phyloP scores from a whole-genome alignment of 1,140 invertebrate species.

The Ceratoteleas bidentatus region DNA sequence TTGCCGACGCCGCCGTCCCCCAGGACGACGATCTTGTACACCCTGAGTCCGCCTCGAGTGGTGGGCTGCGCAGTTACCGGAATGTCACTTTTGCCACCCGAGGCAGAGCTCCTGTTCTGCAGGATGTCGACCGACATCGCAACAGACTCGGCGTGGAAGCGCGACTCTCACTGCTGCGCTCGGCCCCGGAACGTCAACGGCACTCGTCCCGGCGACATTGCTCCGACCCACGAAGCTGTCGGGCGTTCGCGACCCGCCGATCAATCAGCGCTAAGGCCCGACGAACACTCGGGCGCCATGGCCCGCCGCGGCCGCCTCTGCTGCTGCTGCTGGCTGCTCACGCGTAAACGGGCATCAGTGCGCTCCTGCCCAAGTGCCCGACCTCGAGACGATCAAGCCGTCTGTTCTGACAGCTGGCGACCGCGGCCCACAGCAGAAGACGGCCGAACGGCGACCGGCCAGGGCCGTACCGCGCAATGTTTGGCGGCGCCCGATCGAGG shows the following conservation, averaged over 20 bases:
- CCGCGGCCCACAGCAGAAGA: conserved; percentile 40
- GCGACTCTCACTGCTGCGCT: conserved; percentile 34
- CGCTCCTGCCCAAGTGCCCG: conserved; percentile 29
- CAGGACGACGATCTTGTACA: conserved; percentile 92
- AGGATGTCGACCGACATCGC: conserved; percentile 69
- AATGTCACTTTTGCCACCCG: conserved; percentile 72
- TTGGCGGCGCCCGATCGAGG: neutral
- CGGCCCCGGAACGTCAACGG: too few species aligned
- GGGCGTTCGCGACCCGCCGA: conserved; percentile 9
- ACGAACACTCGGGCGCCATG: conserved; percentile 11
- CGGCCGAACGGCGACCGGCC: conserved; percentile 14
- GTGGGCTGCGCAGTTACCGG: conserved; percentile 76
- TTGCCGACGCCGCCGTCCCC: conserved; percentile 93
- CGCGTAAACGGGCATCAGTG: neutral
- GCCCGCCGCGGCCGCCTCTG: neutral
- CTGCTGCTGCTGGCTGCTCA: conserved; percentile 17
- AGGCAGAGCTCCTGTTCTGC: conserved; percentile 67
- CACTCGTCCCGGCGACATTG: too few species aligned
- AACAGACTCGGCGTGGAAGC: conserved; percentile 11
- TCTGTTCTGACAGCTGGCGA: conserved; percentile 58
- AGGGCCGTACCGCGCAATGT: conserved; percentile 41
- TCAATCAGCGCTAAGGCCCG: conserved; percentile 19
- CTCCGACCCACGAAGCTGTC: conserved; percentile 14
- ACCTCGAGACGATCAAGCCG: conserved; percentile 23
- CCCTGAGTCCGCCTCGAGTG: conserved; percentile 86